phyloP scores from a whole-genome alignment of 2,888 invertebrate species.

The Pollenia griseotomentosa region DNA sequence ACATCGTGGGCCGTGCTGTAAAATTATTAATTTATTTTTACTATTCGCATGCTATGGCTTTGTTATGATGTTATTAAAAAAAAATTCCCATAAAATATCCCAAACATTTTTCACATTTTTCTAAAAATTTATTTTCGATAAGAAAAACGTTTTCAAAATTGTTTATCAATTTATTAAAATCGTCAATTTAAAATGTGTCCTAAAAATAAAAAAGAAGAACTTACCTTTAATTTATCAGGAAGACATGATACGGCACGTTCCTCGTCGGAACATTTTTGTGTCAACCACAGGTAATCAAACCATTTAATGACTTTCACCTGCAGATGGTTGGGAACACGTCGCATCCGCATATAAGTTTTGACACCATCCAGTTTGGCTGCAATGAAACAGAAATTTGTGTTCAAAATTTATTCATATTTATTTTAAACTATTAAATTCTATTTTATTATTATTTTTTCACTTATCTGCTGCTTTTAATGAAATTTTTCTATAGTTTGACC shows the following conservation, averaged over 20 bases:
- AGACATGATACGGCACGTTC: conserved; percentile 97
- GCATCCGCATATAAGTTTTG: conserved; percentile 99
- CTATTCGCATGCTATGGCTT: too few relatives aligned
- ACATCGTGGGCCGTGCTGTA: too few relatives aligned
- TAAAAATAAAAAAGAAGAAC: not conserved
- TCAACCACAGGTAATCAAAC: conserved; percentile 99
- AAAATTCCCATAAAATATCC: too few relatives aligned
- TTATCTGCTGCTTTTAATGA: not conserved
- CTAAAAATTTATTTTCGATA: too few relatives aligned
- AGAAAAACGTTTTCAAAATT: too few relatives aligned
- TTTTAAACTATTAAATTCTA: not conserved
- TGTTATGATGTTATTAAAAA: too few relatives aligned
- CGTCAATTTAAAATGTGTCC: not conserved
- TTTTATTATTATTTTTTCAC: not conserved
- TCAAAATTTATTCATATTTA: not conserved
- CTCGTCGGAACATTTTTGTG: conserved; percentile 99
- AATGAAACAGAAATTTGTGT: conserved; percentile 61
- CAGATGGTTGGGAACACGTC: conserved; percentile 96
- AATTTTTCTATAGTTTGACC: conserved; percentile 31
- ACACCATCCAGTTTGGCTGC: conserved; percentile 98
- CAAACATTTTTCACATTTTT: too few relatives aligned
- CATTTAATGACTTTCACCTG: conserved; percentile 99
- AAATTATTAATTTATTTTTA: too few relatives aligned
- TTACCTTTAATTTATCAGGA: conserved; percentile 96
- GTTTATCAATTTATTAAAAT: not conserved